phyloP scores from a whole-genome alignment of 2,888 invertebrate genomes.

The Nowickia ferox region DNA sequence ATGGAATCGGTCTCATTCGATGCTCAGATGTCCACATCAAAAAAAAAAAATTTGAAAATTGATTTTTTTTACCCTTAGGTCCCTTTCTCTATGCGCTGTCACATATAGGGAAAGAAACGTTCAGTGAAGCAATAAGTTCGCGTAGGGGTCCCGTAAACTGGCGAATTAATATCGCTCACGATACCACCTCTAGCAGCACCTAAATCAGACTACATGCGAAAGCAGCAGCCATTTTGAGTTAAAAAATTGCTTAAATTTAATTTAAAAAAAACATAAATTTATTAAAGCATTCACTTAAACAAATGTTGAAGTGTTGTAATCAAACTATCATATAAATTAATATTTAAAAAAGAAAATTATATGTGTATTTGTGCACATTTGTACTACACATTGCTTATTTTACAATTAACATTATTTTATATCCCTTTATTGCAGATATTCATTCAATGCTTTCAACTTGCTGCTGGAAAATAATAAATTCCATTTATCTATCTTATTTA shows the following conservation, averaged over 20 bases:
- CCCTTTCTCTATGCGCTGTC: too few relatives aligned
- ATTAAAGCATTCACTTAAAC: background rate
- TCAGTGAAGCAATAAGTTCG: too few relatives aligned
- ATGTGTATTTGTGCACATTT: too few relatives aligned
- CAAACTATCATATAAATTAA: background rate
- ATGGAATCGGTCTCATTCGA: too few relatives aligned
- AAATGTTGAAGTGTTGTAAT: background rate
- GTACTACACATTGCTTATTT: background rate
- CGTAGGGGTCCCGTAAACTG: too few relatives aligned
- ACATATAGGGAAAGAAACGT: too few relatives aligned
- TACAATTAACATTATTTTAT: slow-evolving; percentile 34
- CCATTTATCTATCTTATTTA: slow-evolving; percentile 26
- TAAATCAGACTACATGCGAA: too few relatives aligned
- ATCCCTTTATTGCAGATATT: slow-evolving; percentile 59
- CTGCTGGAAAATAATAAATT: slow-evolving; percentile 47
- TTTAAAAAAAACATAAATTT: background rate
- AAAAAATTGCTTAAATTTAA: background rate
- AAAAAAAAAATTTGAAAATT: too few relatives aligned
- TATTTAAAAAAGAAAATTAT: background rate
- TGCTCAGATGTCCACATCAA: too few relatives aligned
- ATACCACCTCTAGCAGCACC: too few relatives aligned
- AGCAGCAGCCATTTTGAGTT: background rate
- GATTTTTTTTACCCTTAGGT: too few relatives aligned
- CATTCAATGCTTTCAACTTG: slow-evolving; percentile 35
- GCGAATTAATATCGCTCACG: too few relatives aligned